Conservation (phyloP, 1,140 invertebrate species). For the Heliconius melpomene region DNA sequence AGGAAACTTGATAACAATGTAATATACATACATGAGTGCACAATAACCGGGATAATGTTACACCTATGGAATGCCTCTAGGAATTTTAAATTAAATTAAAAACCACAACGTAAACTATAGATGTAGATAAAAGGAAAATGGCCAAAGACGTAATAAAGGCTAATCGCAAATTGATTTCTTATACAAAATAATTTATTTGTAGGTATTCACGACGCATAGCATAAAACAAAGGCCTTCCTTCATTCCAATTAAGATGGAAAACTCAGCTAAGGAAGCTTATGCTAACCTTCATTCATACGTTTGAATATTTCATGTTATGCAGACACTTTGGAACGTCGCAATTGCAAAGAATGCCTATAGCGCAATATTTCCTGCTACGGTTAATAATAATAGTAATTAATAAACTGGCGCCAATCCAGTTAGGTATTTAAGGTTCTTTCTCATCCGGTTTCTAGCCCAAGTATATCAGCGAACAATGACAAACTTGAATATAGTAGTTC, state of each 20-base stretch:
- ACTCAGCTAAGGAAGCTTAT: slow-evolving; percentile 30
- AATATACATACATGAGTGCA: slow-evolving; percentile 13
- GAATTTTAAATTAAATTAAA: slow-evolving; percentile 19
- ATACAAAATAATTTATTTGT: background rate
- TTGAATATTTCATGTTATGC: slow-evolving; percentile 36
- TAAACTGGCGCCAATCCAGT: background rate
- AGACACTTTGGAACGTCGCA: slow-evolving; percentile 29
- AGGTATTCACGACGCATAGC: background rate
- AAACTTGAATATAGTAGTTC: background rate
- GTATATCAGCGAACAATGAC: background rate
- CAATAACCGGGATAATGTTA: slow-evolving; percentile 22
- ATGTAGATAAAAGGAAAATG: background rate
- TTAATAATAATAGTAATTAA: slow-evolving; percentile 9
- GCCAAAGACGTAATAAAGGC: too few relatives aligned
- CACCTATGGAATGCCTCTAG: slow-evolving; percentile 19
- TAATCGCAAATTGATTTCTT: too few relatives aligned
- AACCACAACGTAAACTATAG: slow-evolving; percentile 7
- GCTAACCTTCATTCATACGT: slow-evolving; percentile 27
- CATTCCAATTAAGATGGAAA: slow-evolving; percentile 30
- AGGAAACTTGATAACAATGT: slow-evolving; percentile 27
- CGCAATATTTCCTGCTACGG: slow-evolving; percentile 27
- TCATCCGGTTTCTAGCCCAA: background rate
- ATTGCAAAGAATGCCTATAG: slow-evolving; percentile 14
- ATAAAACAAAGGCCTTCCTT: slow-evolving; percentile 7
- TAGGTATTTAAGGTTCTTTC: background rate